These are phyloP conservation scores for Triplophysa rosa DNA, from an alignment of 2,113 vertebrate genomes.

Conservation along the genomic window DNA sequence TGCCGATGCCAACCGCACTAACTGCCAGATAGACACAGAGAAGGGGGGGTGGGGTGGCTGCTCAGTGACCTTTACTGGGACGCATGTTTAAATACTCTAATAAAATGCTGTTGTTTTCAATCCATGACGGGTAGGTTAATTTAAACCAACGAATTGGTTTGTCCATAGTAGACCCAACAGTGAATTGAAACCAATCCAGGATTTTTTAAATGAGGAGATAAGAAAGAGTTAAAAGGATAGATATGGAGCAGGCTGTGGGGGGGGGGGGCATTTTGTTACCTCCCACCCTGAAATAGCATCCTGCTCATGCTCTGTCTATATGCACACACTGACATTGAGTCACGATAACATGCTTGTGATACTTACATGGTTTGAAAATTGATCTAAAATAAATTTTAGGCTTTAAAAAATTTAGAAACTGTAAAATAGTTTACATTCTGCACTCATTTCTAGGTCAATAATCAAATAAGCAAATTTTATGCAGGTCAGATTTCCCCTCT, in stretches of 20 bases:
- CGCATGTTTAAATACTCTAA: neutral
- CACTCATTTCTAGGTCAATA: neutral
- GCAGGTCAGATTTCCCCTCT: neutral
- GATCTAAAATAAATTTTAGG: no score
- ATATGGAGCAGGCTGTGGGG: neutral
- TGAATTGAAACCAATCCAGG: no score
- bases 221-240: neutral
- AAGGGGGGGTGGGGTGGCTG: neutral
- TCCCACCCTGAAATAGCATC: conserved; percentile 45
- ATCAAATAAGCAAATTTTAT: neutral
- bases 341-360: neutral
- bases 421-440: neutral
- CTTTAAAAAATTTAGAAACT: no score
- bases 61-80: conserved; percentile 9
- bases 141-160: no score
- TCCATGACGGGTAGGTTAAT: no score
- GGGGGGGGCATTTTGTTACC: conserved; percentile 37
- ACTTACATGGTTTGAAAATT: neutral
- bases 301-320: conserved; percentile 16
- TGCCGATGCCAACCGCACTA: conserved; percentile 3
- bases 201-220: neutral
- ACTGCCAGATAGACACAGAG: conserved; percentile 19
- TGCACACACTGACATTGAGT: conserved; percentile 7
- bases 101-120: no score
- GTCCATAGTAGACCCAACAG: no score